Conservation (phyloP, 2,113 vertebrate genomes). For the Cavia porcellus region DNA sequence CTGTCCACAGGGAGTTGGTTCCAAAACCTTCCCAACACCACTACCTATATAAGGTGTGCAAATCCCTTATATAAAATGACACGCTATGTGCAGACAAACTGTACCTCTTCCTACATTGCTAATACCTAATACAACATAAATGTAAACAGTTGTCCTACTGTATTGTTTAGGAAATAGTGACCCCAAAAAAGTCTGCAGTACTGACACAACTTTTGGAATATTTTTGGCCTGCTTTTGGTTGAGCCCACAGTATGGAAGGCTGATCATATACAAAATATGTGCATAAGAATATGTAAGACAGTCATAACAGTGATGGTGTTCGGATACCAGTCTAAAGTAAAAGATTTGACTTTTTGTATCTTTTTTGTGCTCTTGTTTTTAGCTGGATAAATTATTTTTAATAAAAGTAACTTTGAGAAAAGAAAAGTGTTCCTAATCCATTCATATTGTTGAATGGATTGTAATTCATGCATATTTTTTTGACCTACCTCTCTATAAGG, state of each 20-base stretch:
- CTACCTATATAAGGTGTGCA: no score
- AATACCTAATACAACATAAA: not conserved
- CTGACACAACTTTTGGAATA: not conserved
- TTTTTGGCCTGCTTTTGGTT: not conserved
- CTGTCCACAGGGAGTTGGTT: not conserved
- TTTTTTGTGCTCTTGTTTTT: constrained; percentile 25
- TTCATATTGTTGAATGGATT: not conserved
- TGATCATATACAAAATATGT: not conserved
- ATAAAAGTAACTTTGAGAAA: not conserved
- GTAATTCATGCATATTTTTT: not conserved
- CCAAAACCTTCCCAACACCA: not conserved
- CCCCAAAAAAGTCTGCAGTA: not conserved
- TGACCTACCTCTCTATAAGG: not conserved
- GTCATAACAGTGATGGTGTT: not conserved
- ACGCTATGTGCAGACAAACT: not conserved
- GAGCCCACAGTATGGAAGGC: not conserved
- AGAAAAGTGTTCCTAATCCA: no score
- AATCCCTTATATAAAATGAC: not conserved
- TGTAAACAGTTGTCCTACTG: not conserved
- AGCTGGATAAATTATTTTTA: not conserved
- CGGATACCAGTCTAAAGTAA: not conserved
- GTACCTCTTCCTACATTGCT: not conserved
- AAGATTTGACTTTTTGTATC: not conserved
- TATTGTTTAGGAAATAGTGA: not conserved
- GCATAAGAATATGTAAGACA: not conserved